Evolutionary conservation across 2,797 vertebrate genomes (phyloP), one percentile per base, ranked within the genome.

Genomic region (Myiothlypis chrysogaster): DNA sequence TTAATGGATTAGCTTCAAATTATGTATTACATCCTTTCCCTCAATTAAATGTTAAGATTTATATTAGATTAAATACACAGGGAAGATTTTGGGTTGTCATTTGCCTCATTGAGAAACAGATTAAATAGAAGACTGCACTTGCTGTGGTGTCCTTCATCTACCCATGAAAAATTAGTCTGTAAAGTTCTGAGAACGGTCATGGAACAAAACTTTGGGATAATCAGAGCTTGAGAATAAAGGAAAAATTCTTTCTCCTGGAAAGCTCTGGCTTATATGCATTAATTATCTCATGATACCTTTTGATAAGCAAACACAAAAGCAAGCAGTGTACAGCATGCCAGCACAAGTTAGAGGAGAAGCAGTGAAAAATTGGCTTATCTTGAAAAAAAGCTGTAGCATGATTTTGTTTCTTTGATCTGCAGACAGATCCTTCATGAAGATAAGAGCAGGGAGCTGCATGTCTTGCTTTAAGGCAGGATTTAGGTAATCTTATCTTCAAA

Each of bases 391-490:
- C 24, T 47, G 18, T 64, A 44, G 55, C 43, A 0, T 2, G 2
- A 75, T 85, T 89, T 73, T 76, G 12, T 81, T 92, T 34, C 90
- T 86, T 94, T 72, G 65, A 94, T 95, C 75, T 70, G 68, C 43
- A 73, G 69, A 55, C 14, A 72, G 24, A 85, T 72, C 59, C 82
- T 79, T 80, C 44, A 52, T 63, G 59, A 69, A 93, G 85, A 91
- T 24, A 83, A 52, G 34, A 89, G 21, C n/a, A 30, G 35, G 69
- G 69, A 88, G 57, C 60, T 43, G 63, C 12, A 41, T 21, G 18
- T 60, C 53, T 92, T 86, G n/a, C 69, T 93, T 85, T 77, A 85
- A 95, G 82, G 91, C 13, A 85, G 18, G 52, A 73, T 94, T 93
- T 73, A 35, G 13, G 10, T 35, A 41, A 81, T 71, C 87, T 89